Evolutionary conservation across 2,888 invertebrate species (phyloP), one percentile per base, ranked within the genome.

Genomic region (Euzophera pinguis): DNA sequence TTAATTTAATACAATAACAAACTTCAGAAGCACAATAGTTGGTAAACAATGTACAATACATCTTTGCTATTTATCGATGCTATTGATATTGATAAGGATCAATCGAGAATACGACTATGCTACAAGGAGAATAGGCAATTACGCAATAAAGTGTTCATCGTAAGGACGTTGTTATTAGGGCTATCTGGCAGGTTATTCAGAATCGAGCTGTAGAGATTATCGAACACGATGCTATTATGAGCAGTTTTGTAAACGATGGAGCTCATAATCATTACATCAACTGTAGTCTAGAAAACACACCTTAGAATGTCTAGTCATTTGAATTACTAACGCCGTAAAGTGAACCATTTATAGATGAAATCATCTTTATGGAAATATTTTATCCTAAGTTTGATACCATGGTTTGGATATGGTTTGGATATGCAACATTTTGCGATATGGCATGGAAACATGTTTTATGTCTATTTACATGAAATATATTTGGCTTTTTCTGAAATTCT

Each of bases 161-260:
- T 42, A 50, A 35, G 43, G 51, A 42, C 27, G 32, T 35, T 47
- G 47, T 50, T 53, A 58, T 57, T 60, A 61, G 56, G 57, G 48
- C 35, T 29, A 45, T 39, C 45, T n/a, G 32, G 14, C 45, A 32
- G 16, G 45, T 32, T 34, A 32, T 34, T 16, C 45, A 32, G 45
- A 32, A 45, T 16, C 45, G 32, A 32, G 45, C 22, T 29, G 27
- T 13, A 45, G 45, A 45, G 13, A 45, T 45, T 45, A 45, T 45
- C 45, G 45, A 45, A 45, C 45, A 45, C 45, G 32, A 32, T 32
- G 45, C 45, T 13, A 45, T 45, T 45, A 45, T 45, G 14, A 32
- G 45, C 45, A 45, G 45, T 45, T 45, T 43, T 45, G 45, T 45
- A 45, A 32, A 45, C 32, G 45, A 45, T 45, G 45, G 45, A 32